These are phyloP conservation scores for Therioaphis trifolii DNA, from an alignment of 2,888 invertebrate species.

Conservation along the genomic window DNA sequence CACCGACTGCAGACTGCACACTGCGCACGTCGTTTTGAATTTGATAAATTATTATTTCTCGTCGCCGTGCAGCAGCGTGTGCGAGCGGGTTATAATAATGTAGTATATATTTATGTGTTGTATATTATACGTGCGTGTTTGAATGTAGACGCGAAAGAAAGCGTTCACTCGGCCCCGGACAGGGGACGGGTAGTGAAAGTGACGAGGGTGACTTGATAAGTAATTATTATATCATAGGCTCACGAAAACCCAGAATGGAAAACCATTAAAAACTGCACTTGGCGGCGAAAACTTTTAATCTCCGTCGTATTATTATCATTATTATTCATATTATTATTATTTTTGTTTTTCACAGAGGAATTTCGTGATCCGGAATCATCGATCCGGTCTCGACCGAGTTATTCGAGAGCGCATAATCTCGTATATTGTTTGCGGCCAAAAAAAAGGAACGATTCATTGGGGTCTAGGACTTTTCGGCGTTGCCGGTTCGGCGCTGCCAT, in stretches of 20 bases:
- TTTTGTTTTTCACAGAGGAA: background rate
- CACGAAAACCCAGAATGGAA: background rate
- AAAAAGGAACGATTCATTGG: no score
- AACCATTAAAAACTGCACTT: background rate
- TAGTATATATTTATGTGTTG: no score
- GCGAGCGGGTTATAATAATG: no score
- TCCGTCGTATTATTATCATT: background rate
- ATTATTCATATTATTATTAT: background rate
- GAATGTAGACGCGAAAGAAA: background rate
- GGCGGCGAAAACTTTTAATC: constrained; percentile 19
- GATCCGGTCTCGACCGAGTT: no score
- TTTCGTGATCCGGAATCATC: no score
- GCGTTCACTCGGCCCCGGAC: background rate
- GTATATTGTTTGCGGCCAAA: background rate
- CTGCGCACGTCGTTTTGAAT: constrained; percentile 5
- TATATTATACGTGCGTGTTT: no score
- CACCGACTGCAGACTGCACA: background rate
- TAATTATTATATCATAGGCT: constrained; percentile 3
- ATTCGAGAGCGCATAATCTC: no score
- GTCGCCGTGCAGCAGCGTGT: background rate
- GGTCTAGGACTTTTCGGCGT: no score
- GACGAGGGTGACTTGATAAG: background rate
- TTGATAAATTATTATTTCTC: constrained; percentile 13
- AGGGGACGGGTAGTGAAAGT: no score
- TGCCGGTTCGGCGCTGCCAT: no score